Evolutionary conservation across 2,113 vertebrate species (phyloP).

Genomic region (Orthonyx spaldingii): DNA sequence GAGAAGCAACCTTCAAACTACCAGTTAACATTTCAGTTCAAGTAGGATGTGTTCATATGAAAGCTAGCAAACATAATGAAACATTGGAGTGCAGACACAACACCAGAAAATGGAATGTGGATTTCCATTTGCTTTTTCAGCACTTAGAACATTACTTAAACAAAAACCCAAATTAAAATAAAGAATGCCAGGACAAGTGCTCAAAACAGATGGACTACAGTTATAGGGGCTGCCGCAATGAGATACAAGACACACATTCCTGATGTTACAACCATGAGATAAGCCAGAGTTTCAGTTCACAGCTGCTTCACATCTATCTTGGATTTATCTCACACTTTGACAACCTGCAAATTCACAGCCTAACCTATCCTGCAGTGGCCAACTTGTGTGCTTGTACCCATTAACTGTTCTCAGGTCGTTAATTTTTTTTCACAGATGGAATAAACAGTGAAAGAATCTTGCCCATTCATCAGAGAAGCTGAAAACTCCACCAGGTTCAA

Average conservation of each 20-base stretch:
- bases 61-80: background rate
- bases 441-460: background rate
- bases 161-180: background rate
- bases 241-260: background rate
- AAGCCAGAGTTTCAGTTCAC: background rate
- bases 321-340: background rate
- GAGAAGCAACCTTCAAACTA: background rate
- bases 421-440: background rate
- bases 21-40: background rate
- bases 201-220: background rate
- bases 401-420: background rate
- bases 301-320: background rate
- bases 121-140: background rate
- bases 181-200: background rate
- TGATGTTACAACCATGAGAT: background rate
- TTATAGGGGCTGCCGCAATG: background rate
- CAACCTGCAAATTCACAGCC: background rate
- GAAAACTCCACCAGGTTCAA: background rate
- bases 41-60: background rate
- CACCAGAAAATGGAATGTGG: background rate
- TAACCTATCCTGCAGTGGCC: background rate
- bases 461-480: background rate
- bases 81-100: background rate
- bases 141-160: background rate
- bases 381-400: background rate